Percentiles rank a stretch among this genome's conserved stretches.
These are phyloP conservation scores for Drosophila pruinosa DNA, from an alignment of 1,140 invertebrate genomes.

Conservation along the genomic window DNA sequence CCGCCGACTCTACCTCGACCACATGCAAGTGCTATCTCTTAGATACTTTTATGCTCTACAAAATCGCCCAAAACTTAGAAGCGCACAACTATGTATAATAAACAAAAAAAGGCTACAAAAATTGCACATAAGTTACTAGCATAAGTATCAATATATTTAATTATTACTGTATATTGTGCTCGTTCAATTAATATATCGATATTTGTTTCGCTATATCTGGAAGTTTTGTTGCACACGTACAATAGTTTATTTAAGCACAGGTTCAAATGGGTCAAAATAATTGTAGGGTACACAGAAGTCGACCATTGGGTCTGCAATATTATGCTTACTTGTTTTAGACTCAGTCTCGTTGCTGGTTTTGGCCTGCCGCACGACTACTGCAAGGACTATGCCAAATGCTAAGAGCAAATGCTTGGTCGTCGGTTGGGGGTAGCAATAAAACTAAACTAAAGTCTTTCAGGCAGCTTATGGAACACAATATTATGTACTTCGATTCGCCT, in stretches of 20 bases:
- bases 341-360: slow-evolving; percentile 18
- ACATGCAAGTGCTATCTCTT: slow-evolving; percentile 30
- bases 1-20: slow-evolving; percentile 37
- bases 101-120: background rate
- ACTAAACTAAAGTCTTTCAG: slow-evolving; percentile 35
- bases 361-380: slow-evolving; percentile 16
- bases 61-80: background rate
- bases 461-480: slow-evolving; percentile 21
- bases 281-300: too few relatives aligned
- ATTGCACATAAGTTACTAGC: background rate
- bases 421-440: slow-evolving; percentile 38
- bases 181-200: too few relatives aligned
- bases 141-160: too few relatives aligned
- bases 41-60: slow-evolving; percentile 34
- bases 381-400: slow-evolving; percentile 30
- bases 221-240: too few relatives aligned
- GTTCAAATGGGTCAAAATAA: background rate
- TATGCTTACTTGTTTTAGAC: slow-evolving; percentile 29
- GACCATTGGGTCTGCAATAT: background rate
- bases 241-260: too few relatives aligned
- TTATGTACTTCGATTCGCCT: slow-evolving; percentile 29
- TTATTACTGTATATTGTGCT: too few relatives aligned
- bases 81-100: background rate
- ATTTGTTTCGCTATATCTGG: too few relatives aligned
- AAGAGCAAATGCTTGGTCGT: slow-evolving; percentile 23